phyloP scores from a whole-genome alignment of 2,888 invertebrate species.

The Clusia tigrina region DNA sequence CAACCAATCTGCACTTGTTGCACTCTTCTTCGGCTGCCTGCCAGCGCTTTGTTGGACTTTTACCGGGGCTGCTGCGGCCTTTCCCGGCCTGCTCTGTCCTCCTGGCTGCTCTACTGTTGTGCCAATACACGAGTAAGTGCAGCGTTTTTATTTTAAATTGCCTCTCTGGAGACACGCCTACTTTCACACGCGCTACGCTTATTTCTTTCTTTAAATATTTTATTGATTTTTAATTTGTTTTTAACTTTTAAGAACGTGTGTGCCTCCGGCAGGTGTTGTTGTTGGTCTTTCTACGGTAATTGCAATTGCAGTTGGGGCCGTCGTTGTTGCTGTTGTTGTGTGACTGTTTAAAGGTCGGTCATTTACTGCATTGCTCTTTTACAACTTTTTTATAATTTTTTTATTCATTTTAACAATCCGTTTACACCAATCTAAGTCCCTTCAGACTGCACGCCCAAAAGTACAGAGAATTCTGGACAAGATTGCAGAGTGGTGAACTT shows the following conservation, averaged over 20 bases:
- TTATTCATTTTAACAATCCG: too few species aligned
- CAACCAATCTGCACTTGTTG: constrained; percentile 16
- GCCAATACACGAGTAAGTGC: neutral
- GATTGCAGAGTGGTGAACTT: too few species aligned
- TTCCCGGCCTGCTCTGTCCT: neutral
- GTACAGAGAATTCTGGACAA: too few species aligned
- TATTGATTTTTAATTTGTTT: constrained; percentile 8
- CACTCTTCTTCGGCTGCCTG: constrained; percentile 16
- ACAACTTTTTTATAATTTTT: too few species aligned
- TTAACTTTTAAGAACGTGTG: constrained; percentile 8
- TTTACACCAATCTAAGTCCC: too few species aligned
- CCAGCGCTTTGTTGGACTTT: constrained; percentile 39
- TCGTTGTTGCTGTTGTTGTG: too few species aligned
- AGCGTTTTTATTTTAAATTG: constrained; percentile 6
- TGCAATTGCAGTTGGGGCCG: constrained; percentile 14
- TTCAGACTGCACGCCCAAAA: too few species aligned
- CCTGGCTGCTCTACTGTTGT: neutral
- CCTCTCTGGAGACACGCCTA: constrained; percentile 26
- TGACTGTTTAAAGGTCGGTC: too few species aligned
- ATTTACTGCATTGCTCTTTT: too few species aligned
- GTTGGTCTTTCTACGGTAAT: neutral
- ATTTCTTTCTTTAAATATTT: neutral
- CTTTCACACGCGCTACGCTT: constrained; percentile 20
- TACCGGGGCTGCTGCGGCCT: constrained; percentile 32
- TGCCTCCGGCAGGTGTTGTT: neutral